phyloP scores from a whole-genome alignment of 2,888 invertebrate species.

The Odontomyia ornata region DNA sequence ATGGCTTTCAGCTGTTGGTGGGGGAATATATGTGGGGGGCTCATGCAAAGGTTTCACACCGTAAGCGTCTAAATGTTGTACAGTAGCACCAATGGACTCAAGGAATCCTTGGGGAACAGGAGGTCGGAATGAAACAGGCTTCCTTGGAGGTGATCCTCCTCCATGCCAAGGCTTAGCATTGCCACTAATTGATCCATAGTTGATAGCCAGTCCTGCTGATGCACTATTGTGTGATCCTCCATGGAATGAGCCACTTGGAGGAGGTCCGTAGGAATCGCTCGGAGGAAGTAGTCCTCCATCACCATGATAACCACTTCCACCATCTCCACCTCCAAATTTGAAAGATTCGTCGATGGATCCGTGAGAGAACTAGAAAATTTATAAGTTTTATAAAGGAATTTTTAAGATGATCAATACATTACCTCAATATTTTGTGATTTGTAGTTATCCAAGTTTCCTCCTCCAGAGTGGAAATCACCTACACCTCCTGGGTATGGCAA shows the following conservation, averaged over 20 bases:
- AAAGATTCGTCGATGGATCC: slow-evolving; percentile 50
- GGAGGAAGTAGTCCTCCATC: slow-evolving; percentile 64
- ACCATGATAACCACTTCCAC: neutral
- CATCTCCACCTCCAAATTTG: slow-evolving; percentile 52
- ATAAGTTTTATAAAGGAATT: slow-evolving; percentile 48
- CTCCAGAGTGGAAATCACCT: slow-evolving; percentile 52
- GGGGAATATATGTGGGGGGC: slow-evolving; percentile 70
- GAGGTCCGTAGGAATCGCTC: slow-evolving; percentile 66
- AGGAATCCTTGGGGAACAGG: slow-evolving; percentile 76
- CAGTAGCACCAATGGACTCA: slow-evolving; percentile 72
- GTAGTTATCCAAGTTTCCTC: slow-evolving; percentile 41
- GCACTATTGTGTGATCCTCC: slow-evolving; percentile 45
- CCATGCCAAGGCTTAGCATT: slow-evolving; percentile 56
- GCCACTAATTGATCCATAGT: slow-evolving; percentile 58
- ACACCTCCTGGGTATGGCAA: slow-evolving; percentile 53
- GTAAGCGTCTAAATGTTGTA: slow-evolving; percentile 70
- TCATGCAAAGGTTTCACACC: slow-evolving; percentile 67
- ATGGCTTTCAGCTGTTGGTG: slow-evolving; percentile 68
- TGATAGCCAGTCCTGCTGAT: slow-evolving; percentile 55
- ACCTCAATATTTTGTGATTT: slow-evolving; percentile 53
- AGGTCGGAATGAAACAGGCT: slow-evolving; percentile 78
- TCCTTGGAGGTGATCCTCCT: slow-evolving; percentile 60
- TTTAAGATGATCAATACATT: slow-evolving; percentile 35
- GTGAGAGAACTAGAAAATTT: slow-evolving; percentile 58
- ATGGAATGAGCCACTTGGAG: slow-evolving; percentile 48